A percentile compares a stretch with the other conserved stretches of the same genome.
These are phyloP conservation scores for Torymus auratus DNA, from an alignment of 2,888 invertebrate species.

Conservation along the genomic window DNA sequence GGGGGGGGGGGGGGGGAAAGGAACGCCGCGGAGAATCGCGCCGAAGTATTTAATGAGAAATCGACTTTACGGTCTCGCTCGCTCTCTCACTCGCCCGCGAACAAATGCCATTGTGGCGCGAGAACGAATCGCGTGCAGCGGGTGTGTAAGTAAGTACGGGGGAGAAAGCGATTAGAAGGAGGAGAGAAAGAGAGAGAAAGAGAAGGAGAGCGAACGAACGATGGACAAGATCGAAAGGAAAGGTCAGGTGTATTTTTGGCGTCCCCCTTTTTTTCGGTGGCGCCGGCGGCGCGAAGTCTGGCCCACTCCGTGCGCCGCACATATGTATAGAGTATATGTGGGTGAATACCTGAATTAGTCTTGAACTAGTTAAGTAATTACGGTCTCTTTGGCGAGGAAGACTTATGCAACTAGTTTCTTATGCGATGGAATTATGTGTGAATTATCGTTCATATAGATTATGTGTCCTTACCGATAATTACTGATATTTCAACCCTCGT, in stretches of 20 bases:
- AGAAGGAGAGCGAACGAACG: conserved; percentile 10
- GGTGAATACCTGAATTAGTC: too few relatives aligned
- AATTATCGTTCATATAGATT: too few relatives aligned
- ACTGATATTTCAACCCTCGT: too few relatives aligned
- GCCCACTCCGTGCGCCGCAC: too few relatives aligned
- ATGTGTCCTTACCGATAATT: too few relatives aligned
- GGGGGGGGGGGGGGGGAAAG: not conserved
- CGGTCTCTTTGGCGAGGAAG: too few relatives aligned
- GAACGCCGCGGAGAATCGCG: conserved; percentile 3
- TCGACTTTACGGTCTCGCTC: conserved; percentile 33
- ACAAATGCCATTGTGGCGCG: conserved; percentile 12
- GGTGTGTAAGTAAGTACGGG: not conserved
- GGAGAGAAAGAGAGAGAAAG: conserved; percentile 4
- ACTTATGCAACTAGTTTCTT: too few relatives aligned
- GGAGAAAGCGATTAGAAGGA: not conserved
- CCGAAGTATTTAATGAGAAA: conserved; percentile 40
- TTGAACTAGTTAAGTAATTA: too few relatives aligned
- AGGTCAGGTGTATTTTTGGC: conserved; percentile 62
- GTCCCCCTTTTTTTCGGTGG: conserved; percentile 18
- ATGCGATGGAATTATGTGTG: too few relatives aligned
- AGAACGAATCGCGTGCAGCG: conserved; percentile 31
- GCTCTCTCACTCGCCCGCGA: not conserved
- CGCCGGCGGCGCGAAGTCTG: too few relatives aligned
- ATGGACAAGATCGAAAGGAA: conserved; percentile 57
- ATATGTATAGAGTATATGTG: too few relatives aligned